phyloP scores from a whole-genome alignment of 2,797 vertebrate species.

The Scyliorhinus canicula region DNA sequence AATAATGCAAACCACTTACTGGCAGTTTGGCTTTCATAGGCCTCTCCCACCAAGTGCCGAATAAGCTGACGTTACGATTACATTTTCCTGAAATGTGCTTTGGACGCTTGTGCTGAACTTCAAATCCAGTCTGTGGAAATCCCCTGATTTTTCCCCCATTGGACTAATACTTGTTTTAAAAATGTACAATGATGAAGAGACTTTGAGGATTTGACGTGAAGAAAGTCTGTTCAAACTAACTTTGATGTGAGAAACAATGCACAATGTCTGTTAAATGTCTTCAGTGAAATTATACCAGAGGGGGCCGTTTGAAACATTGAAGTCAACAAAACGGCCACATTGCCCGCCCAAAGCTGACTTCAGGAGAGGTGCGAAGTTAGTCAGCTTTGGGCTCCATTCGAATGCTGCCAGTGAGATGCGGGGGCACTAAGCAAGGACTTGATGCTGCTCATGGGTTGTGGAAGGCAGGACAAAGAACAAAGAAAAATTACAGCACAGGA shows the following conservation, averaged over 20 bases:
- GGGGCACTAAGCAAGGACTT: neutral
- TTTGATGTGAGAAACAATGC: neutral
- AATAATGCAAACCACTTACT: neutral
- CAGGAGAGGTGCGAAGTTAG: neutral
- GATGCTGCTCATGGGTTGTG: neutral
- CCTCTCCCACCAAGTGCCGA: neutral
- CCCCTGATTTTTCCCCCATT: slow-evolving; percentile 3
- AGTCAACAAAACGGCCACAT: neutral
- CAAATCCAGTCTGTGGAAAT: neutral
- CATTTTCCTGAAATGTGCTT: neutral
- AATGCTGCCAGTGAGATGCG: neutral
- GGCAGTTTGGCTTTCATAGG: neutral
- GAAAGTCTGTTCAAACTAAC: neutral
- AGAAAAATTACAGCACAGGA: no score
- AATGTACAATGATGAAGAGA: neutral
- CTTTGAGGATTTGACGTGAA: slow-evolving; percentile 1
- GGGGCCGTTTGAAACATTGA: neutral
- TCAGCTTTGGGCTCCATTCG: neutral
- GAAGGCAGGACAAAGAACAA: no score
- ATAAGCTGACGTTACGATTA: neutral
- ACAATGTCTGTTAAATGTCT: neutral
- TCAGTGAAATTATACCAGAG: neutral
- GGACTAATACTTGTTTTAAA: neutral
- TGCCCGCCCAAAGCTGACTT: neutral
- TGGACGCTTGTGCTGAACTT: neutral